Base-by-base conservation (phyloP, 2,113 vertebrate species). In the Myotis lucifugus region DNA sequence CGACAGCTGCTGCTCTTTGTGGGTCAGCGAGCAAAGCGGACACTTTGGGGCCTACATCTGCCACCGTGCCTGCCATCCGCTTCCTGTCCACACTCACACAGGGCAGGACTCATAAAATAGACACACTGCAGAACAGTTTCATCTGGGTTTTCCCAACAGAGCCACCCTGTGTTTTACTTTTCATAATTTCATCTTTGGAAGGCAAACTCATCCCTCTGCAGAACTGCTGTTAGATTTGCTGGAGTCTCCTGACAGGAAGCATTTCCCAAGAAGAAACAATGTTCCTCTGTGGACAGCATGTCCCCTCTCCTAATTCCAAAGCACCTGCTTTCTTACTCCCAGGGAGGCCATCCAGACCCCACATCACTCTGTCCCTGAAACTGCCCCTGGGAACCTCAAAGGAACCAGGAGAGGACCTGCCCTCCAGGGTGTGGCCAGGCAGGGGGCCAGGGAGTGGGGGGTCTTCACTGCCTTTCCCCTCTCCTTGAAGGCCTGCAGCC, bases 11-110 rank as follows among this genome's bases (percentile, higher is more conserved):
- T 76, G 87, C 77, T 91, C 88, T 97, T 91, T 70, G 81, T 96
- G 97, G 97, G 96, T 85, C 91, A 46, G 81, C 18, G 0, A 97
- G 93, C 14, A 10, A 97, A 94, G 97, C 46, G 93, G 97, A 97
- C 91, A 88, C 96, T 97, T 92, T 91, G 61, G 96, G 46, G 86
- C 88, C 85, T 96, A 96, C 97, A 96, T 95, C 97, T 97, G 97
- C 96, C 93, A 92, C 74, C 82, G 85, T 61, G 93, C 95, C 90
- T 66, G 42, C 94, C 74, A 90, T 59, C 95, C 87, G 42, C 82
- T 92, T 82, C 64, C 50, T 19, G 12, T 2, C 4, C 0, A 6
- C 9, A 4, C n/a, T 14, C 48, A 7, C 73, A 0, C 2, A 25
- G 74, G 0, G 6, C 37, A 18, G 56, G 46, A 27, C n/a, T 1